Base-by-base conservation (phyloP, 1,140 invertebrate genomes). In the Drosophila persimilis region DNA sequence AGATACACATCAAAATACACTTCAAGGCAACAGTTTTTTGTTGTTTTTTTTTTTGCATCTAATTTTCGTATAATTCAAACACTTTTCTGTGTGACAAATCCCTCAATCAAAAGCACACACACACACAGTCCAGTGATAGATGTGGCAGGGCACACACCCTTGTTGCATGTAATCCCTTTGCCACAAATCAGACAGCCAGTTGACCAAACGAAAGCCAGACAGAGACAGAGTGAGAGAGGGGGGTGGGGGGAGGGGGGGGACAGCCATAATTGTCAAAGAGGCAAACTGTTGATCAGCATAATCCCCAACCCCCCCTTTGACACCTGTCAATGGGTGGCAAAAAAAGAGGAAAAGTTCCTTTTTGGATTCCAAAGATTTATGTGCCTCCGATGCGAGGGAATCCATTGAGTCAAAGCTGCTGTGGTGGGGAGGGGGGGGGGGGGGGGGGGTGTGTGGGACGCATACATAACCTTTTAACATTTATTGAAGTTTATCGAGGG, bases 401-500 rank as follows among this genome's bases (percentile, higher is more conserved):
- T 88, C 83, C 83, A 88, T 88, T 88, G 83, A 83, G 83, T 88
- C 83, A 78, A 75, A 75, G 71, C 73, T 64, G 52, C 26, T 57
- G 69, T 2, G 6, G 35, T 11, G 45, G 55, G 24, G n/a, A 24
- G 17, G 13, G 6, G n/a, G 20, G 15, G 15, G 15, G 15, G 15
- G 0, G 15, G 15, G 15, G 15, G 15, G 15, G 15, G 15, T n/a
- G n/a, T n/a, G n/a, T n/a, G 15, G 15, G 15, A 15, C 45, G 80
- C 80, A 73, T 80, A 65, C 78, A 75, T 83, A 88, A 88, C 83
- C 83, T 88, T 88, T 88, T 88, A 81, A 83, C 83, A 83, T 88
- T 79, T 88, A 88, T 88, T 88, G 83, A 88, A 89, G 83, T 89
- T 83, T 83, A 88, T 88, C 76, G 83, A 70, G 74, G 74, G 35